phyloP scores from a whole-genome alignment of 2,888 invertebrate species.

The Ptychoptera contaminata region DNA sequence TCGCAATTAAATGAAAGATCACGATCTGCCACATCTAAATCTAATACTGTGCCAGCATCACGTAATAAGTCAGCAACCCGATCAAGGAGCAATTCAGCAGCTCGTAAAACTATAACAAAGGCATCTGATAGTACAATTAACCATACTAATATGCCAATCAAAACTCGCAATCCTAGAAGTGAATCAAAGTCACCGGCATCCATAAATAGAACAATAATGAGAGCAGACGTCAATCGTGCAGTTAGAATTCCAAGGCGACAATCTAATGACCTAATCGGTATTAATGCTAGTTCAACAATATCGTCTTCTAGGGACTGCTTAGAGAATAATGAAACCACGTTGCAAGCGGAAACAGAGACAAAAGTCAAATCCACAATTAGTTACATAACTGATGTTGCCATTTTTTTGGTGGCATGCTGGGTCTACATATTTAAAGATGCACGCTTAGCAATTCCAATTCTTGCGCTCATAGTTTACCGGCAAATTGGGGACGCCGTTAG shows the following conservation, averaged over 20 bases:
- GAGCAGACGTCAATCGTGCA: neutral
- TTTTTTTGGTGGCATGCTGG: constrained; percentile 63
- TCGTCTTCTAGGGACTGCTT: constrained; percentile 1
- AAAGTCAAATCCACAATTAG: constrained; percentile 53
- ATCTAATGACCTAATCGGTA: constrained; percentile 1
- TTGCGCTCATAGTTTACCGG: constrained; percentile 59
- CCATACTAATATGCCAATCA: neutral
- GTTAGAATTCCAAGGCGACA: too few species aligned
- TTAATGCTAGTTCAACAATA: neutral
- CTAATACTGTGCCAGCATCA: neutral
- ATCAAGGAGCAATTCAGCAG: neutral
- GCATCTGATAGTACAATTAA: neutral
- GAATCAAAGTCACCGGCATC: constrained; percentile 17
- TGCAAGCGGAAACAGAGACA: constrained; percentile 35
- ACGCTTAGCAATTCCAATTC: constrained; percentile 61
- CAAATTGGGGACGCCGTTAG: constrained; percentile 52
- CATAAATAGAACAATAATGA: constrained; percentile 10
- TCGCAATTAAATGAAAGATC: too few species aligned
- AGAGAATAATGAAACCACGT: constrained; percentile 10
- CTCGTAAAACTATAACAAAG: neutral
- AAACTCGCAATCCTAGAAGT: constrained; percentile 5
- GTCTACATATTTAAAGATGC: constrained; percentile 68
- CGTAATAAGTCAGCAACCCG: neutral
- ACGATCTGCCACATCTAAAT: too few species aligned
- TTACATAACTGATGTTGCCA: constrained; percentile 57